These are phyloP conservation scores for Noctuana brunneofusca DNA, from an alignment of 2,888 invertebrate species.

Conservation along the genomic window DNA sequence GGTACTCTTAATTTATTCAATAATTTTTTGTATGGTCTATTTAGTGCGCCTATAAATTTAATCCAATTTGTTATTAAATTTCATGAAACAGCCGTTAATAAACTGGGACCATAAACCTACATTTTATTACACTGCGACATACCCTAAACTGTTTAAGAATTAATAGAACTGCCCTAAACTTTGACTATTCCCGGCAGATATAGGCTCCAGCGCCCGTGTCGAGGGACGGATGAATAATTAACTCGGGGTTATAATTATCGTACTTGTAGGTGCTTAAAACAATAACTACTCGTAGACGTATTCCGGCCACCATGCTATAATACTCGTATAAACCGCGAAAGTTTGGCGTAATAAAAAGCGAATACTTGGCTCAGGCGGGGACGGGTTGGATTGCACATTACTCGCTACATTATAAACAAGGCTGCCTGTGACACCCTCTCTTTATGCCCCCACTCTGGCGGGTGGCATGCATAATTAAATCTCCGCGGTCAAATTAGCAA, in stretches of 20 bases:
- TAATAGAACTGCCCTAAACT: slow-evolving; percentile 34
- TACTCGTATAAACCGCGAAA: slow-evolving; percentile 58
- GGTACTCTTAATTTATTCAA: too few relatives aligned
- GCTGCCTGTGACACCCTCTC: slow-evolving; percentile 75
- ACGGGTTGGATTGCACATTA: slow-evolving; percentile 73
- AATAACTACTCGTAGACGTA: slow-evolving; percentile 43
- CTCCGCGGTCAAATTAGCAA: slow-evolving; percentile 79
- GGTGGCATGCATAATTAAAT: slow-evolving; percentile 82
- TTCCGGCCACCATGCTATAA: slow-evolving; percentile 48
- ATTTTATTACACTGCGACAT: slow-evolving; percentile 29
- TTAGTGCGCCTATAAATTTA: neutral
- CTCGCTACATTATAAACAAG: slow-evolving; percentile 81
- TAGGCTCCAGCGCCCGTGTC: slow-evolving; percentile 16
- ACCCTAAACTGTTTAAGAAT: slow-evolving; percentile 34
- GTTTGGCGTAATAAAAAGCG: slow-evolving; percentile 79
- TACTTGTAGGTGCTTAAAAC: slow-evolving; percentile 27
- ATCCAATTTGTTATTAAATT: slow-evolving; percentile 12
- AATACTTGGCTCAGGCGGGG: slow-evolving; percentile 65
- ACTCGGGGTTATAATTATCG: slow-evolving; percentile 28
- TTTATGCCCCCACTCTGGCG: slow-evolving; percentile 66
- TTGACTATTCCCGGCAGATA: slow-evolving; percentile 32
- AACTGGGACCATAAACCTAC: slow-evolving; percentile 26
- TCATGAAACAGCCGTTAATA: slow-evolving; percentile 18
- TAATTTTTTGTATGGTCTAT: too few relatives aligned
- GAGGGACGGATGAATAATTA: slow-evolving; percentile 34